Percentiles rank a stretch among this genome's conserved stretches.
Conservation (phyloP, 2,888 invertebrate species). For the Nezara viridula region DNA sequence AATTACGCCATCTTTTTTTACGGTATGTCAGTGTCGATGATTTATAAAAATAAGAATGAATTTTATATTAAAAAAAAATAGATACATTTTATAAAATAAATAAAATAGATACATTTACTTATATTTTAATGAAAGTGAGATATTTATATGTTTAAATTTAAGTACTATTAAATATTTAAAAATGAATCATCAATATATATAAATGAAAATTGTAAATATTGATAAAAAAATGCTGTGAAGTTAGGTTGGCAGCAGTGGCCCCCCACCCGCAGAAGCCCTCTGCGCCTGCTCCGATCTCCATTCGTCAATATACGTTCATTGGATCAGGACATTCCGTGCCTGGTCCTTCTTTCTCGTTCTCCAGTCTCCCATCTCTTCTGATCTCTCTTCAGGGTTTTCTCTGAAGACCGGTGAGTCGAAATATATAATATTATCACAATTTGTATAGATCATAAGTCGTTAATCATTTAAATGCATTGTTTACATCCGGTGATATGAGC, state of each 20-base stretch:
- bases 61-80: too few species aligned
- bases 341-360: background rate
- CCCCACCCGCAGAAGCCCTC: slow-evolving; percentile 21
- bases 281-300: slow-evolving; percentile 21
- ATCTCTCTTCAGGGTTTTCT: background rate
- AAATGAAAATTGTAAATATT: background rate
- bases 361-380: background rate
- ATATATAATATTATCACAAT: background rate
- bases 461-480: background rate
- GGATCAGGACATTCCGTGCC: slow-evolving; percentile 3
- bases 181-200: too few species aligned
- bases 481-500: background rate
- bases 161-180: too few species aligned
- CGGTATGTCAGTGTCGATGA: too few species aligned
- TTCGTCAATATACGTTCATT: slow-evolving; percentile 51
- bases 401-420: background rate
- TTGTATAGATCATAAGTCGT: background rate
- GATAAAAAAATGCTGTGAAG: background rate
- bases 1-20: too few species aligned
- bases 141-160: too few species aligned
- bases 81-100: too few species aligned
- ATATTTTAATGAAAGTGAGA: too few species aligned
- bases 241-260: slow-evolving; percentile 11
- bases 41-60: too few species aligned
- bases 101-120: too few species aligned